Evolutionary conservation across 2,888 invertebrate species (phyloP), one percentile per base, ranked within the genome.

Genomic region (Gari tellinella): DNA sequence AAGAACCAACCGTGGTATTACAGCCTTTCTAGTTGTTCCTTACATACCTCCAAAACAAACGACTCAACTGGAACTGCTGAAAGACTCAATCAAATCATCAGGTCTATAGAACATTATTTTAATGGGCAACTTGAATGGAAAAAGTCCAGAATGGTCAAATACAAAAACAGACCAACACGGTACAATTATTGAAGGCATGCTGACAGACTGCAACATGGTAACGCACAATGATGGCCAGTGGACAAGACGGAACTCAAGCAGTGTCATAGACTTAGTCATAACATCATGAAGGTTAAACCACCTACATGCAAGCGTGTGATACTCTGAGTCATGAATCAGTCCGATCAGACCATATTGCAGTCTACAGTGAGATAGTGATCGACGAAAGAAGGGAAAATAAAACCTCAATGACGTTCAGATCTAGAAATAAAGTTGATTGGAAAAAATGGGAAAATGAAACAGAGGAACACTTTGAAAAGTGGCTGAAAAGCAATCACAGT

Each of bases 161-260:
- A 23, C 15, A 4, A 56, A 37, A 8, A 4, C 25, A 5, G 53
- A 64, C 17, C 37, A 48, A 56, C 46, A 53, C 19, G 56, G 64
- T 1, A 38, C 48, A 38, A 17, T 64, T 2, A 49, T 64, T 19
- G 64, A 64, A 49, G 56, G 56, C 19, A 40, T 64, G 26, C 26
- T 64, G 0, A 49, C 48, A 14, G n/a, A 64, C 2, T 23, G 31
- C 17, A 49, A 26, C 21, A 43, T 64, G 17, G 23, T 48, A 19
- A 31, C 37, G n/a, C 45, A 53, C 23, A 56, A 64, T 26, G 64
- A 64, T 56, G 56, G 64, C 10, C 64, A 64, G 25, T 49, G 56
- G 23, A 64, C 64, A 5, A 55, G 64, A 43, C 43, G 56, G 7
- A 56, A 56, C 31, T 41, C 52, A 19, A 26, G 23, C 38, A 55